Conservation (phyloP, 2,113 vertebrate genomes). For the Dasyurus viverrinus region DNA sequence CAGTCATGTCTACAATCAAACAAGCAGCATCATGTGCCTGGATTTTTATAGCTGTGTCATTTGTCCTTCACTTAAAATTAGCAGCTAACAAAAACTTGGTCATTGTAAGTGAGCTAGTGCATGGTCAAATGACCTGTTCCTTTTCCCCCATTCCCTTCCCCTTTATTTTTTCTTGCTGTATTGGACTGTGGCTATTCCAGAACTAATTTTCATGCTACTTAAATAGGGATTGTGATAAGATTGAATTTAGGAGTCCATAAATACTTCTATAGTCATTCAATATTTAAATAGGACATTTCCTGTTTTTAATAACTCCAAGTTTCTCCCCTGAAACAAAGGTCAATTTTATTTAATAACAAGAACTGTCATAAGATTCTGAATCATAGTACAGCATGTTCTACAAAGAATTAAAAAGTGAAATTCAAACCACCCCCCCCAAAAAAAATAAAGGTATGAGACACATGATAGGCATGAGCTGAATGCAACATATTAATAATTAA, state of each 20-base stretch:
- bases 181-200: too few species aligned
- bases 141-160: neutral
- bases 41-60: neutral
- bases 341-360: neutral
- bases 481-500: neutral
- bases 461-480: neutral
- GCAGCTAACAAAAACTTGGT: constrained; percentile 4
- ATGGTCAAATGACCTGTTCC: neutral
- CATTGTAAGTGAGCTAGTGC: neutral
- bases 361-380: neutral
- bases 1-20: neutral
- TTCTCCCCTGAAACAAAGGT: neutral
- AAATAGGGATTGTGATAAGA: neutral
- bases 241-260: neutral
- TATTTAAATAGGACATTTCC: constrained; percentile 32
- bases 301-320: constrained; percentile 3
- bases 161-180: neutral
- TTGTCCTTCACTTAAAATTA: constrained; percentile 15
- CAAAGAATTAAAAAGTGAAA: neutral
- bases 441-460: neutral
- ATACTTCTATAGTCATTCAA: neutral
- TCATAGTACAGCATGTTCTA: neutral
- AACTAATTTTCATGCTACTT: neutral
- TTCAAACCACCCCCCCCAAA: neutral
- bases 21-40: neutral